These are phyloP conservation scores for Dusona sp. DNA, from an alignment of 2,888 invertebrate genomes.

Conservation along the genomic window DNA sequence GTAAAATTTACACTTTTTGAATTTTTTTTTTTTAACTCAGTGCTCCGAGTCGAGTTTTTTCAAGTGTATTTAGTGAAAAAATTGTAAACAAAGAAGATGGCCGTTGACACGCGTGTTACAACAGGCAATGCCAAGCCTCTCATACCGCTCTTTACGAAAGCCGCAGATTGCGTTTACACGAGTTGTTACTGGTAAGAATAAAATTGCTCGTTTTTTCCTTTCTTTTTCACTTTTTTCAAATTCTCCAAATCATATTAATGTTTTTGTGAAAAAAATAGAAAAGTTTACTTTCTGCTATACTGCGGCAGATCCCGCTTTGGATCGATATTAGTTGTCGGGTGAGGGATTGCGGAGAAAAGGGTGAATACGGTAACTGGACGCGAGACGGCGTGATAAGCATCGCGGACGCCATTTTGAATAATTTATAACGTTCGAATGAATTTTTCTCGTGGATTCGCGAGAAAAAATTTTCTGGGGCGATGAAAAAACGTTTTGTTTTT, in stretches of 20 bases:
- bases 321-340: conserved; percentile 81
- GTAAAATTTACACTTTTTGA: not conserved
- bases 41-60: not conserved
- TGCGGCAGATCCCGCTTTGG: conserved; percentile 80
- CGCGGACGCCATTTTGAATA: conserved; percentile 13
- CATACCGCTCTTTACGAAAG: conserved; percentile 89
- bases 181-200: conserved; percentile 93
- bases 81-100: conserved; percentile 79
- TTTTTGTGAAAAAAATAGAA: conserved; percentile 2
- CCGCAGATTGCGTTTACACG: conserved; percentile 93
- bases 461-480: not conserved
- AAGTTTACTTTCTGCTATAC: conserved; percentile 74
- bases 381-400: conserved; percentile 29
- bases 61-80: not conserved
- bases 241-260: not conserved
- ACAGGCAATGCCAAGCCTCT: conserved; percentile 81
- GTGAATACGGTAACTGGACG: conserved; percentile 3
- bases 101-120: conserved; percentile 79
- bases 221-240: not conserved
- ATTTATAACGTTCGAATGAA: not conserved
- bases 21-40: not conserved
- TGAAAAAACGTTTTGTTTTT: not conserved
- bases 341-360: not conserved
- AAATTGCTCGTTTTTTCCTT: not conserved
- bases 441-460: not conserved